phyloP scores from a whole-genome alignment of 2,797 vertebrate species.

The Anguilla marmorata region DNA sequence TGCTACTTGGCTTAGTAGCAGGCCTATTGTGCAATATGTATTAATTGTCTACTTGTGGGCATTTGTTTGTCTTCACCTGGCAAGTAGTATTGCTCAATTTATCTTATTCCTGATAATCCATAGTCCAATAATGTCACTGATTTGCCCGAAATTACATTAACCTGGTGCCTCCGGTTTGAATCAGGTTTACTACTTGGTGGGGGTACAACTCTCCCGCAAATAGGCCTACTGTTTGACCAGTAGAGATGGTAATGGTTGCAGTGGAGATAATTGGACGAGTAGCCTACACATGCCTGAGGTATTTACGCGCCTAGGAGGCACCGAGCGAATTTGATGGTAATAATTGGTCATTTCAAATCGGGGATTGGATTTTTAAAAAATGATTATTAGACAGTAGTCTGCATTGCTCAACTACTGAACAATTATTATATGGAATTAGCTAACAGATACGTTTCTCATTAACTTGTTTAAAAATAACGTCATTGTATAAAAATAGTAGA shows the following conservation, averaged over 20 bases:
- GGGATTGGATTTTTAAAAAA: neutral
- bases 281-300: neutral
- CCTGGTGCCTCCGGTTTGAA: too few species aligned
- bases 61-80: neutral
- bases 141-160: too few species aligned
- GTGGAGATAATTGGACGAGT: neutral
- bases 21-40: neutral
- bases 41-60: neutral
- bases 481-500: neutral
- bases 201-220: neutral
- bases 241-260: neutral
- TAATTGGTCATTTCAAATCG: neutral
- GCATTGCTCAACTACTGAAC: neutral
- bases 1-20: neutral
- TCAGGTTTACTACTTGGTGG: too few species aligned
- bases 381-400: neutral
- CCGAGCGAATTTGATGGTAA: neutral
- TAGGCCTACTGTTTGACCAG: neutral
- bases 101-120: too few species aligned
- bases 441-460: neutral
- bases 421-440: neutral
- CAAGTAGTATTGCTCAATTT: neutral
- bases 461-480: neutral
- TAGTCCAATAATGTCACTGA: too few species aligned
- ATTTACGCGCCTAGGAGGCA: neutral